phyloP scores from a whole-genome alignment of 2,888 invertebrate genomes.

The Cosmia pyralina region DNA sequence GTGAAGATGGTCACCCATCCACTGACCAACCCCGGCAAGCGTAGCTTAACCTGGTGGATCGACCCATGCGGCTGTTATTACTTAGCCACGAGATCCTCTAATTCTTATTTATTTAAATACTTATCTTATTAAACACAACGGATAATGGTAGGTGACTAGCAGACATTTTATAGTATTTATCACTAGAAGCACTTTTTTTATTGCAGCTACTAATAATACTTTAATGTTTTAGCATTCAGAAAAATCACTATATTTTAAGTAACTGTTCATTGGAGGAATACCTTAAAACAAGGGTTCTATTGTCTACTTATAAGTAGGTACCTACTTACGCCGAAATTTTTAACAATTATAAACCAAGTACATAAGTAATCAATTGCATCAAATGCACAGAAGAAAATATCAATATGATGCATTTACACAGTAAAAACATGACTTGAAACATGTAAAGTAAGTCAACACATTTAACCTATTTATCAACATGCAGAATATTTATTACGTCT shows the following conservation, averaged over 20 bases:
- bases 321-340: neutral
- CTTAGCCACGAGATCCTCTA: too few species aligned
- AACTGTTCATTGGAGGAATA: neutral
- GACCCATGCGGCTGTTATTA: too few species aligned
- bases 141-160: slow-evolving; percentile 13
- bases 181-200: neutral
- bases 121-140: slow-evolving; percentile 2
- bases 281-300: neutral
- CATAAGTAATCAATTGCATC: neutral
- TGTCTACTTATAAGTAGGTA: neutral
- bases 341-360: neutral
- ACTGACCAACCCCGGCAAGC: too few species aligned
- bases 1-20: too few species aligned
- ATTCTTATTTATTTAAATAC: slow-evolving; percentile 35
- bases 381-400: neutral
- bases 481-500: neutral
- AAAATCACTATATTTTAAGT: neutral
- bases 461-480: neutral
- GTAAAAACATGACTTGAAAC: neutral
- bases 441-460: neutral
- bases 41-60: too few species aligned
- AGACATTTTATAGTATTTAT: neutral
- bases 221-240: neutral
- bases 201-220: slow-evolving; percentile 6
- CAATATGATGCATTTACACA: neutral